Evolutionary conservation across 2,113 vertebrate species (phyloP), one percentile per base, ranked within the genome.

Genomic region (Xyrauchen texanus): DNA sequence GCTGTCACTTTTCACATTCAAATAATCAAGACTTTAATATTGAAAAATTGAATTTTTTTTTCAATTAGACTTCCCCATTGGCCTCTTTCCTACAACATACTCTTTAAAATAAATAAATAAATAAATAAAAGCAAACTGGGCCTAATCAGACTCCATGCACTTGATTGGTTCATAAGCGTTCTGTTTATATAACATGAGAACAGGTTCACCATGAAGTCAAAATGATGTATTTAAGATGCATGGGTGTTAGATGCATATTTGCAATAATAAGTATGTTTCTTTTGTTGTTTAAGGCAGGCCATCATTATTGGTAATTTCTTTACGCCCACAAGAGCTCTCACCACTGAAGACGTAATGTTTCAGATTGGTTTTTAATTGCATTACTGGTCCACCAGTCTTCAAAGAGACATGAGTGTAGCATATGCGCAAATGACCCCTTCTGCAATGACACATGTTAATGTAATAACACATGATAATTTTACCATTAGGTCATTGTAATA

Each of bases 401-500:
- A 65, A 77, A 60, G 60, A 70, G 10, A 53, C 66, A 81, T 44
- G 12, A 74, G 62, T 34, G 9, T 63, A 34, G 62, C 60, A 79
- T n/a, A 82, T 68, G 53, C 78, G 21, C 21, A 34, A 34, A 34
- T 34, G 62, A 46, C 13, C 55, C 55, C 21, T 34, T 34, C 21
- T 34, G 21, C 21, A 34, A 64, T 46, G 64, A 60, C 75, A 55
- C 16, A 66, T 49, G 44, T 77, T 67, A 65, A 69, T 72, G 68
- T 66, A 15, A 69, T 44, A 70, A 34, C 21, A 34, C 21, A 65
- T 57, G 53, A 74, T 78, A 69, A 63, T 68, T 44, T 69, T 57
- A 11, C 60, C 68, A 72, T 77, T 77, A 61, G 42, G 47, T 75
- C 45, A 69, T 55, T 51, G 58, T 69, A 58, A 64, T 46, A 68